A percentile compares a stretch with the other conserved stretches of the same genome.
Evolutionary conservation across 2,888 invertebrate genomes (phyloP).

Genomic region (Leuctra nigra): DNA sequence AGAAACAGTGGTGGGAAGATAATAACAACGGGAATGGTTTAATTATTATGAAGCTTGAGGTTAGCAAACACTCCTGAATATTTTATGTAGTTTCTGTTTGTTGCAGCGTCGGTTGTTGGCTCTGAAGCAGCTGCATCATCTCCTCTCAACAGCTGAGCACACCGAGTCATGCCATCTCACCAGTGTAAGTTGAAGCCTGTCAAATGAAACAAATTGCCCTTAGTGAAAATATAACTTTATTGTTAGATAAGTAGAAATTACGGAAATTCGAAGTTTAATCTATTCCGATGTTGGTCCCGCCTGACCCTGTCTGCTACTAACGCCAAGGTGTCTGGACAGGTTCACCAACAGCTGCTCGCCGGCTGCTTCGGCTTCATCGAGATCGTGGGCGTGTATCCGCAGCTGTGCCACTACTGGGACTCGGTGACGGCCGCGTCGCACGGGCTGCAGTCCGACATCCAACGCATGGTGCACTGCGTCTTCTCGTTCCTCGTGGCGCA

Average conservation of each 20-base stretch:
- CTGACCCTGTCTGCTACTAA: background rate
- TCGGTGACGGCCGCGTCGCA: constrained; percentile 27
- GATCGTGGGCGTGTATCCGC: constrained; percentile 38
- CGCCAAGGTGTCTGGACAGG: constrained; percentile 31
- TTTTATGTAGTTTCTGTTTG: too few species aligned
- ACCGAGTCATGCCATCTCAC: constrained; percentile 25
- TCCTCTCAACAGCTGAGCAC: constrained; percentile 33
- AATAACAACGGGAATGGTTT: too few species aligned
- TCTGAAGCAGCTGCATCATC: constrained; percentile 39
- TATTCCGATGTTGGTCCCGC: background rate
- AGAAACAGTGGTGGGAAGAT: too few species aligned
- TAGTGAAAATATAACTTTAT: background rate
- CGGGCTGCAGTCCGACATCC: constrained; percentile 37
- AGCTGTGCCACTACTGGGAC: constrained; percentile 50
- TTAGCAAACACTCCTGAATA: too few species aligned
- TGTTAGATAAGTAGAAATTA: background rate
- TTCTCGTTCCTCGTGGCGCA: constrained; percentile 46
- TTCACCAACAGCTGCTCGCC: constrained; percentile 43
- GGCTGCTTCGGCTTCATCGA: constrained; percentile 42
- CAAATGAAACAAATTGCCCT: too few species aligned
- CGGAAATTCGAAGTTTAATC: background rate
- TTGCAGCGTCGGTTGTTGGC: constrained; percentile 40
- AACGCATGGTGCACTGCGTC: constrained; percentile 47
- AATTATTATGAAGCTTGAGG: too few species aligned
- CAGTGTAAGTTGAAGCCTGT: constrained; percentile 27